Base-by-base conservation (phyloP, 1,140 invertebrate species). In the Drosophila parvula region DNA sequence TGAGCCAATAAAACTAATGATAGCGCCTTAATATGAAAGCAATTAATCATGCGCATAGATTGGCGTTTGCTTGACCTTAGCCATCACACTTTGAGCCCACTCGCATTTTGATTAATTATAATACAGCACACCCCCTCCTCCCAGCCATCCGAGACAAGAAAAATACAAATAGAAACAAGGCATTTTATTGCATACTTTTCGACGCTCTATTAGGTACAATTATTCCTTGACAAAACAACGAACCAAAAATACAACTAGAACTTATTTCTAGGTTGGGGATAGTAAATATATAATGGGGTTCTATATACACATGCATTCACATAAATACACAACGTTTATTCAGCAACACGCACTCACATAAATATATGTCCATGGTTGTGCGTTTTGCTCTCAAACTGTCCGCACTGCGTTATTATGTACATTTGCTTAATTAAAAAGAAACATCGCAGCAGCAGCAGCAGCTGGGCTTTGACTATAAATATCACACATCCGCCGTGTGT, bases 341-440 rank as follows among this genome's bases (percentile, higher is more conserved):
- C n/a, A 62, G 51, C 45, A 44, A 69, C 34, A 70, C 65, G 40
- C 62, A 67, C 50, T 34, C 68, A 71, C 47, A 60, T 27, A 59
- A 38, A 14, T 34, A 32, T 8, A 45, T 43, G 41, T 38, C 51
- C 38, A 27, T 63, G 38, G 56, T 30, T 73, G 36, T 34, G 50
- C 36, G n/a, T 2, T 30, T 16, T 32, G 48, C 48, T 32, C 48
- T 48, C 14, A 44, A 43, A 11, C 28, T 47, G 50, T 34, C 22
- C 12, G 58, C 27, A 14, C 30, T 73, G 58, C 55, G 57, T 53
- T 76, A 69, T 79, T 76, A 69, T 75, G 55, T 67, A 71, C 81
- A 85, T 84, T 84, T 81, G 82, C 81, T 85, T 84, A 84, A 85
- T 84, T 84, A 71, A 68, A 80, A 81, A 80, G 65, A 32, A 64